A percentile compares a stretch with the other conserved stretches of the same genome.
phyloP scores from a whole-genome alignment of 1,140 invertebrate species.

The Drepana arcuata region DNA sequence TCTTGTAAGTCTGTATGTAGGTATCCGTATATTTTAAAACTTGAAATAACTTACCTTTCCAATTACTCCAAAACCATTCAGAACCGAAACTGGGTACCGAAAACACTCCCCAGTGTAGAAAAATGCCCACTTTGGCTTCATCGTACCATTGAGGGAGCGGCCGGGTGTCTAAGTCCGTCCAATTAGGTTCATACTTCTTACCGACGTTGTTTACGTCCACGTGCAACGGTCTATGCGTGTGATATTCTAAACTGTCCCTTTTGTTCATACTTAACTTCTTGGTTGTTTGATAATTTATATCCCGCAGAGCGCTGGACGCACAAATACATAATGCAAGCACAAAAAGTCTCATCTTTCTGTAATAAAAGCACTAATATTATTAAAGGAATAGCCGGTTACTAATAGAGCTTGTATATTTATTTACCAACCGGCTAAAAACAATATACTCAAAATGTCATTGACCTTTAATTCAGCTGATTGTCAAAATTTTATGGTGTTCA shows the following conservation, averaged over 20 bases:
- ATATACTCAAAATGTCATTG: not conserved
- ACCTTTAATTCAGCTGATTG: conserved; percentile 4
- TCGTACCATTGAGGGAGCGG: conserved; percentile 92
- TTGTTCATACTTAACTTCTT: too few species aligned
- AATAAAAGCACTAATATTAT: conserved; percentile 10
- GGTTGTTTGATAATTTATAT: conserved; percentile 1
- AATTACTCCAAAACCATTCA: conserved; percentile 92
- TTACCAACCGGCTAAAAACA: too few species aligned
- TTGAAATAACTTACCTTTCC: conserved; percentile 74
- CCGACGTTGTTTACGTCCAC: too few species aligned
- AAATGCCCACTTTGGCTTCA: conserved; percentile 91
- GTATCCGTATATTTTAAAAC: too few species aligned
- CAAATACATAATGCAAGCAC: conserved; percentile 2
- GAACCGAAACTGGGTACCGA: conserved; percentile 88
- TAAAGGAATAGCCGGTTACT: too few species aligned
- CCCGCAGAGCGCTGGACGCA: not conserved
- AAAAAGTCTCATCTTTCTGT: conserved; percentile 10
- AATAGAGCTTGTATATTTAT: too few species aligned
- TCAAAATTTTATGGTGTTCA: too few species aligned
- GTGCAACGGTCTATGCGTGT: too few species aligned
- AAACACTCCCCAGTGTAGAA: conserved; percentile 95
- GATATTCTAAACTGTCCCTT: too few species aligned
- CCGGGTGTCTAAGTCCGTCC: conserved; percentile 88
- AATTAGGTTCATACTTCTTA: conserved; percentile 73
- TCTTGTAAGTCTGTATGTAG: too few species aligned